These are phyloP conservation scores for Pyrrhia umbra DNA, from an alignment of 2,888 invertebrate species.

Conservation along the genomic window DNA sequence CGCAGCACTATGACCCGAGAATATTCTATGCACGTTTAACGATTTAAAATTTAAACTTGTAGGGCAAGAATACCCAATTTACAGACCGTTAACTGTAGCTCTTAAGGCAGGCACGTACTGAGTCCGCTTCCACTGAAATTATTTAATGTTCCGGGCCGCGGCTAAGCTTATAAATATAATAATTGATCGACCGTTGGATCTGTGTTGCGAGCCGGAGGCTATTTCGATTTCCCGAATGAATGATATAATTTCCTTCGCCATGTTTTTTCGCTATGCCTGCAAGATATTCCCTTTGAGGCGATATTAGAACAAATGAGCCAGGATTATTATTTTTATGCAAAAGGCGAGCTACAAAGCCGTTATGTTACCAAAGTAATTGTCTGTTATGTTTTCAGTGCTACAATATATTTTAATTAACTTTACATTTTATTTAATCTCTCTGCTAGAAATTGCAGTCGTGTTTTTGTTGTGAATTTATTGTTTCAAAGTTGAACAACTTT, in stretches of 20 bases:
- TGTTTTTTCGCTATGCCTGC: conserved; percentile 1
- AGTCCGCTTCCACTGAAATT: conserved; percentile 1
- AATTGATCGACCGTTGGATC: conserved; percentile 20
- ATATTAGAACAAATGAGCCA: conserved; percentile 6
- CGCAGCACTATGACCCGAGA: background rate
- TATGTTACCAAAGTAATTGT: conserved; percentile 19
- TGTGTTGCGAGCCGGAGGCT: conserved; percentile 15
- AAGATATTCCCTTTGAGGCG: conserved; percentile 19
- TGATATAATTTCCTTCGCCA: conserved; percentile 28
- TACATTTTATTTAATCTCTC: conserved; percentile 1
- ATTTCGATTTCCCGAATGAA: conserved; percentile 44
- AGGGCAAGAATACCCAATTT: conserved; percentile 13
- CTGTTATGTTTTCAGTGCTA: background rate
- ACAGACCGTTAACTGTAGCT: conserved; percentile 10
- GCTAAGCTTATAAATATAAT: conserved; percentile 17
- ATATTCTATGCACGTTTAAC: conserved; percentile 40
- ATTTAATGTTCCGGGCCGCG: background rate
- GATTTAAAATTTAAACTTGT: conserved; percentile 42
- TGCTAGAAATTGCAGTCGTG: background rate
- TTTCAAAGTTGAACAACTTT: background rate
- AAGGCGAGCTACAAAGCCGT: background rate
- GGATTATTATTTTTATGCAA: conserved; percentile 23
- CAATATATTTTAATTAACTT: conserved; percentile 4
- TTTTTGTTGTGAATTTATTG: background rate
- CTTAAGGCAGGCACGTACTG: background rate